phyloP scores from a whole-genome alignment of 2,113 vertebrate species.

The Urocitellus parryii region DNA sequence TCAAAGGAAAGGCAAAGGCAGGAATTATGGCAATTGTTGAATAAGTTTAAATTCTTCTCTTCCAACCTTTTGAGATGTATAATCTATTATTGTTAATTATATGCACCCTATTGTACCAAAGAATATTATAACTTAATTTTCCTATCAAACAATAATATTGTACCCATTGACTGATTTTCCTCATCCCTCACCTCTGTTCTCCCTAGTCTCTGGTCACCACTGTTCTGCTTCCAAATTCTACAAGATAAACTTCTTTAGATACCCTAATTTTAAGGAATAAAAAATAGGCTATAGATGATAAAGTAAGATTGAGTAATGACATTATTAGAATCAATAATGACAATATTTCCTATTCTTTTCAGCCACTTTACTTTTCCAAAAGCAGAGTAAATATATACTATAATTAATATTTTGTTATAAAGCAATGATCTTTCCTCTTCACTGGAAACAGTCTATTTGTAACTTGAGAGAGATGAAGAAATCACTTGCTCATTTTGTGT shows the following conservation, averaged over 20 bases:
- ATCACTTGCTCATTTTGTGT: not conserved
- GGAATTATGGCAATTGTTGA: not conserved
- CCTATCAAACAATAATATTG: not conserved
- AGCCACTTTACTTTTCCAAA: not conserved
- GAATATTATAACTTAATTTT: not conserved
- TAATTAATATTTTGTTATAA: not conserved
- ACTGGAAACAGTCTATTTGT: not conserved
- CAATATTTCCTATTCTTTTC: slow-evolving; percentile 65
- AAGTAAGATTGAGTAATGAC: not conserved
- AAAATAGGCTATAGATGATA: not conserved
- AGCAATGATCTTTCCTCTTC: not conserved
- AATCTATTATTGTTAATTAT: not conserved
- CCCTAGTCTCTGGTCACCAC: not conserved
- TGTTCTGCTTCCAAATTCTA: not conserved
- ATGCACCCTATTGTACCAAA: not conserved
- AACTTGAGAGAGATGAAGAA: not conserved
- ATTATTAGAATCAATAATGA: not conserved
- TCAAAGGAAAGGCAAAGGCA: not conserved
- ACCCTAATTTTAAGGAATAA: not conserved
- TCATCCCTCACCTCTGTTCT: not conserved
- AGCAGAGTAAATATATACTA: not conserved
- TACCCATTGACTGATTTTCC: too few species aligned
- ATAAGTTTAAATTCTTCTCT: not conserved
- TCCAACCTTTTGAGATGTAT: not conserved
- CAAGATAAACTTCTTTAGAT: not conserved